These are phyloP conservation scores for Neoniphon sammara DNA, from an alignment of 2,797 vertebrate genomes.

Conservation along the genomic window DNA sequence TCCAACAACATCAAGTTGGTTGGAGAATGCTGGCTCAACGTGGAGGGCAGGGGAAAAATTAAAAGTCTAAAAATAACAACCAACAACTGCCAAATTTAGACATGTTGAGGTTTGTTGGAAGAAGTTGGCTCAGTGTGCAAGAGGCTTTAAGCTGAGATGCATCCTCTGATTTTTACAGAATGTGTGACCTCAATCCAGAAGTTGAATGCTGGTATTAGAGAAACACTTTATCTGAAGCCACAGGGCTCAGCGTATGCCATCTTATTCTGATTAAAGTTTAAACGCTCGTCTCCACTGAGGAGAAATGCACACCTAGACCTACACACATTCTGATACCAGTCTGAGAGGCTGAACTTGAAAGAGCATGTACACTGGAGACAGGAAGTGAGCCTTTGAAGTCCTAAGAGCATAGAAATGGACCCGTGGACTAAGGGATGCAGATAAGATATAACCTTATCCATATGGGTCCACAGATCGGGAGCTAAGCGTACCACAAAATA, in stretches of 20 bases:
- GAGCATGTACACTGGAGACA: conserved; percentile 2
- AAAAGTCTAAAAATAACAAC: conserved; percentile 47
- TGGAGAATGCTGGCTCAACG: conserved; percentile 5
- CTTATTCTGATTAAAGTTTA: conserved; percentile 19
- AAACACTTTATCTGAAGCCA: conserved; percentile 21
- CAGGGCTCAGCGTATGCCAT: not conserved
- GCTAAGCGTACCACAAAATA: not conserved
- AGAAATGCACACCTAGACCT: conserved; percentile 20
- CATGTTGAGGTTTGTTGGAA: conserved; percentile 11
- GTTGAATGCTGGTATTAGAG: conserved; percentile 35
- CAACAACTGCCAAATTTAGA: conserved; percentile 42
- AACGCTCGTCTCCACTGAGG: conserved; percentile 15
- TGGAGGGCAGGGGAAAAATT: conserved; percentile 43
- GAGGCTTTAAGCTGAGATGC: conserved; percentile 37
- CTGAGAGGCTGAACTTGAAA: conserved; percentile 11
- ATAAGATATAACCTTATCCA: not conserved
- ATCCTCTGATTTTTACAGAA: conserved; percentile 43
- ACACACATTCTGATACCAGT: not conserved
- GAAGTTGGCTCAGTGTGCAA: conserved; percentile 2
- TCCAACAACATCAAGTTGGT: not conserved
- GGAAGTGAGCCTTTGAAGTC: conserved; percentile 34
- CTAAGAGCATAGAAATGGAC: conserved; percentile 19
- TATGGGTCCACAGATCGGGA: not conserved
- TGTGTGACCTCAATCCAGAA: conserved; percentile 53
- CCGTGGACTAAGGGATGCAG: conserved; percentile 10